Percentiles rank a stretch among this genome's conserved stretches.
Evolutionary conservation across 2,113 vertebrate genomes (phyloP).

Genomic region (Lagopus muta): DNA sequence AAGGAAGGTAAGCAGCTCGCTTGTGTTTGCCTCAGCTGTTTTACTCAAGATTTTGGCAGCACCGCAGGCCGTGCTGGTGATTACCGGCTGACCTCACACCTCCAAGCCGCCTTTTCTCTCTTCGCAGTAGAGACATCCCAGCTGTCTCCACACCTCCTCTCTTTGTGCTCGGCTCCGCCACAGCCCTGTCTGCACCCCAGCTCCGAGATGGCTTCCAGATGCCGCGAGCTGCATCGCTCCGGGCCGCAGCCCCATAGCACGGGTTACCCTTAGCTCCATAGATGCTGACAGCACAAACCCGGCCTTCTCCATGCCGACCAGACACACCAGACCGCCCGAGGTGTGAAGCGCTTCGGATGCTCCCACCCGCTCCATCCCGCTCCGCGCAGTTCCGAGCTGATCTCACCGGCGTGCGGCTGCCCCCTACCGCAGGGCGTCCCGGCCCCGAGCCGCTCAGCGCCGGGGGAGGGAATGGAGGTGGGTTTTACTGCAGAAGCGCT

Average conservation of each 20-base stretch:
- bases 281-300: neutral
- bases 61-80: fast-evolving
- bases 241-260: fast-evolving
- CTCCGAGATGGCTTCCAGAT: slow-evolving; percentile 16
- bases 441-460: too few relatives aligned
- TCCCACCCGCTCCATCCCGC: neutral
- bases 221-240: neutral
- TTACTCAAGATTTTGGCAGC: neutral
- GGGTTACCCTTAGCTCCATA: neutral
- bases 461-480: too few relatives aligned
- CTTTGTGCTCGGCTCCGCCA: neutral
- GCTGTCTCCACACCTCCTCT: neutral
- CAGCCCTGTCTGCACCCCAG: neutral
- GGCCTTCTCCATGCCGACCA: fast-evolving
- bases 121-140: neutral
- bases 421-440: slow-evolving; percentile 27
- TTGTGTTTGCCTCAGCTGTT: neutral
- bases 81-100: fast-evolving
- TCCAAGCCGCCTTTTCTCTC: neutral
- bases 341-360: neutral
- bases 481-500: too few relatives aligned
- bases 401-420: slow-evolving; percentile 42
- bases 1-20: neutral
- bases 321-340: fast-evolving
- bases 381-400: neutral